Evolutionary conservation across 2,113 vertebrate species (phyloP), one percentile per base, ranked within the genome.

Genomic region (Oreochromis tanganicae): DNA sequence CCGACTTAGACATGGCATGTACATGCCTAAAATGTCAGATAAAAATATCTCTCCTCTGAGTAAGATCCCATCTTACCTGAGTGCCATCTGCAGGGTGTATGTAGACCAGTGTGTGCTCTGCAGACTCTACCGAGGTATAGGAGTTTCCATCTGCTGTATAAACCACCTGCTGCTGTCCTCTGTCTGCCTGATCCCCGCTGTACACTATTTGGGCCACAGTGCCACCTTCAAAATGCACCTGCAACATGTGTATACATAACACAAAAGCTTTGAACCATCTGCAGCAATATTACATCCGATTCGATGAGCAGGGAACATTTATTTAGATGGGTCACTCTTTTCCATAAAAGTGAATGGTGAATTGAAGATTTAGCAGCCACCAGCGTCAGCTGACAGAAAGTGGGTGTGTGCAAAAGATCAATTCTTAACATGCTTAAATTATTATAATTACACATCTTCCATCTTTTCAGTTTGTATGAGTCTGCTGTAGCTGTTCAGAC

Each of bases 171-270:
- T 97, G 96, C 90, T 98, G 98, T 0, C 96, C 92, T 1, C 97
- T 94, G 6, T 98, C 98, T 6, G 96, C 95, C 95, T 98, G 98
- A 81, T 99, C 98, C 1, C 97, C 98, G 0, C 98, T 97, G 95
- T 99, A 99, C 85, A 99, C 97, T 0, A 99, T 99, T 96, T 99
- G 98, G 13, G 99, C 98, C 94, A 99, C 98, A 0, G 98, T 81
- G 14, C 97, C 97, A 1, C 93, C 96, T 88, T 99, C 98, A 88
- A 99, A 99, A 95, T 98, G 98, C 50, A 99, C 98, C 99, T 99
- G 94, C 14, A 93, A 82, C n/a, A 56, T 11, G 24, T 17, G 10
- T 6, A 41, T 12, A 80, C 80, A 38, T 5, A 8, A 86, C 43
- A 94, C 16, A 34, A 10, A 57, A 1, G 6, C 10, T 36, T 19